Evolutionary conservation across 2,888 invertebrate species (phyloP), one percentile per base, ranked within the genome.

Genomic region (Stenichneumon culpator): DNA sequence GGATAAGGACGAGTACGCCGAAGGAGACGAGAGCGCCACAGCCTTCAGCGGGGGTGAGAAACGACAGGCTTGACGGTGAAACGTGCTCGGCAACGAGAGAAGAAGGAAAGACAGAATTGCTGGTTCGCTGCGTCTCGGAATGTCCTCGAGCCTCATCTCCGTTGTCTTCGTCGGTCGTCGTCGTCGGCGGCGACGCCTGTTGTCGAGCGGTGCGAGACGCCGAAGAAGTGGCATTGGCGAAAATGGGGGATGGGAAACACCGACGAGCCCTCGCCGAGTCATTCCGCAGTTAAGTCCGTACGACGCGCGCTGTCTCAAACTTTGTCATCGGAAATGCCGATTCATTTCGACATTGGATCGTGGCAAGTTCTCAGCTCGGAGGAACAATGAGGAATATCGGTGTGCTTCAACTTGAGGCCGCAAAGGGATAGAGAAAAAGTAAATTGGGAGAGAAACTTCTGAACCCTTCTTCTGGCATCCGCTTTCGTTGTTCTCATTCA

Each of bases 271-370:
- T 25, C n/a, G 52, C 63, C 28, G 52, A 65, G 75, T 75, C 75
- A 32, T 63, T 63, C 63, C 22, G 73, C 78, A 68, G 73, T 78
- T 84, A 69, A 84, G 54, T 52, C 67, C 67, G 68, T 39, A 47
- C 74, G 78, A 73, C 73, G 78, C 25, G 22, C 14, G 65, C 60
- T 73, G 73, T 74, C 78, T 54, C 50, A 74, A 84, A 84, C 78
- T 84, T 84, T 84, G 81, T 78, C 73, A 73, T 68, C 65, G 78
- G 78, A 69, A 84, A 39, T 65, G 28, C 60, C 81, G 84, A 81
- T 81, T 84, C 78, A 78, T 84, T 78, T 69, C 69, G 81, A 81
- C 73, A 77, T 67, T 50, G 6, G 78, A 74, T 65, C 50, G 72
- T 63, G 7, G 32, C 73, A 84, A 81, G 57, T 84, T 78, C 63